A percentile compares a stretch with the other conserved stretches of the same genome.
phyloP scores from a whole-genome alignment of 2,113 vertebrate genomes.

The Euleptes europaea region DNA sequence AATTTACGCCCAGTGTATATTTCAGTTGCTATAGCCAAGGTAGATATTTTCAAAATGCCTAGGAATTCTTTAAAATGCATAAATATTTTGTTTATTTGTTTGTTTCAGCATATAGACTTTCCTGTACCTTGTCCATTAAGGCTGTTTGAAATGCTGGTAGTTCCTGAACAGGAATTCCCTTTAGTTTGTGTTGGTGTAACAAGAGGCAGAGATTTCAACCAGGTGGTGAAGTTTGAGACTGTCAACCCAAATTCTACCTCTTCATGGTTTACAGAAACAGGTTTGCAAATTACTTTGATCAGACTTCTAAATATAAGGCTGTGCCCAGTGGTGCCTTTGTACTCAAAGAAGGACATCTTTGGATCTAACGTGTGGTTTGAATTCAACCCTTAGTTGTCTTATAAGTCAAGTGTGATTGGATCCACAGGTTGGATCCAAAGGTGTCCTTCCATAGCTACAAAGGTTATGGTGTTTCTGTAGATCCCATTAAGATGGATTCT shows the following conservation, averaged over 20 bases:
- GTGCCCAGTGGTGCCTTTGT: neutral
- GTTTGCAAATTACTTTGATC: conserved; percentile 70
- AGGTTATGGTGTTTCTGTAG: neutral
- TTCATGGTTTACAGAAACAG: conserved; percentile 94
- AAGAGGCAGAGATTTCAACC: conserved; percentile 92
- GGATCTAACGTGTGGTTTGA: too few relatives aligned
- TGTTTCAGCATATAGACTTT: conserved; percentile 91
- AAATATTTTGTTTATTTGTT: too few relatives aligned
- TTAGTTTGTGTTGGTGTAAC: conserved; percentile 95
- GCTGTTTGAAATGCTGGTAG: conserved; percentile 97
- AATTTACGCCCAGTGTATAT: neutral
- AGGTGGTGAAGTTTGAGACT: conserved; percentile 95
- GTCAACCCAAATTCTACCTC: conserved; percentile 95
- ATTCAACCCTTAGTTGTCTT: neutral
- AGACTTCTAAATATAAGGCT: conserved; percentile 10
- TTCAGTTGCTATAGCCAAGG: neutral
- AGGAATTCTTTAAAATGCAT: neutral
- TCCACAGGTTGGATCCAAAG: too few relatives aligned
- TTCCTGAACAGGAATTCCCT: conserved; percentile 94
- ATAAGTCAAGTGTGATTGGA: neutral
- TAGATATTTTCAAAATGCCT: neutral
- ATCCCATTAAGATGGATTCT: neutral
- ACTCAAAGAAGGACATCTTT: too few relatives aligned
- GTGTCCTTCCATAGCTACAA: neutral
- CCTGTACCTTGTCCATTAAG: conserved; percentile 93